Evolutionary conservation across 2,888 invertebrate genomes (phyloP), one percentile per base, ranked within the genome.

Genomic region (Mamestra brassicae): DNA sequence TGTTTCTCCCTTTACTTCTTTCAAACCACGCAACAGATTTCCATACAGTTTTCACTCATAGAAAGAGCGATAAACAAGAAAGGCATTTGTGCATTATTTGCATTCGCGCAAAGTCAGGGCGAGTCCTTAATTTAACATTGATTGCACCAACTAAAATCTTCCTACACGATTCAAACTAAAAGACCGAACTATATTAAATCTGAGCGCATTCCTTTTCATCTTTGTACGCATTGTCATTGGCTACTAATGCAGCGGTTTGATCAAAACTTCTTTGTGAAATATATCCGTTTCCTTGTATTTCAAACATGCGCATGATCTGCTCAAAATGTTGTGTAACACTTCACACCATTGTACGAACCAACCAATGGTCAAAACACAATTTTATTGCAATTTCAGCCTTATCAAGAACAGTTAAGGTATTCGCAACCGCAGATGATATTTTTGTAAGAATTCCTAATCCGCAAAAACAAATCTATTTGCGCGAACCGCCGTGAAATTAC

Each of bases 281-380:
- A 74, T 89, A 89, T 88, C 89, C 85, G 78, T 81, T 85, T 80
- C 80, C 78, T 76, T 87, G 78, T 83, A 79, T 74, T 80, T 80
- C 73, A 75, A 69, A 78, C 71, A 79, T 17, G 76, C 84, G 79
- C 68, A 79, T 79, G 52, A 76, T 76, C 79, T 76, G 42, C 76
- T 80, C 60, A 67, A 60, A 69, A 72, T 75, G 57, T 78, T 85
- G 58, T 72, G 61, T 58, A 84, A 85, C 85, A 84, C 85, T 84
- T 84, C 84, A 82, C 60, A 66, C 80, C 10, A 67, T 84, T 81
- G 71, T 83, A 38, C n/a, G 17, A 34, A 54, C 13, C 10, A 57
- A n/a, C 57, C 58, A 42, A 65, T 17, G 47, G 54, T 57, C 54
- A 57, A 11, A 38, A 15, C 0, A 34, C 1, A 50, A 11, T 4